Percentiles rank a stretch among this genome's conserved stretches.
phyloP scores from a whole-genome alignment of 2,888 invertebrate species.

The Caenorhabditis doughertyi region DNA sequence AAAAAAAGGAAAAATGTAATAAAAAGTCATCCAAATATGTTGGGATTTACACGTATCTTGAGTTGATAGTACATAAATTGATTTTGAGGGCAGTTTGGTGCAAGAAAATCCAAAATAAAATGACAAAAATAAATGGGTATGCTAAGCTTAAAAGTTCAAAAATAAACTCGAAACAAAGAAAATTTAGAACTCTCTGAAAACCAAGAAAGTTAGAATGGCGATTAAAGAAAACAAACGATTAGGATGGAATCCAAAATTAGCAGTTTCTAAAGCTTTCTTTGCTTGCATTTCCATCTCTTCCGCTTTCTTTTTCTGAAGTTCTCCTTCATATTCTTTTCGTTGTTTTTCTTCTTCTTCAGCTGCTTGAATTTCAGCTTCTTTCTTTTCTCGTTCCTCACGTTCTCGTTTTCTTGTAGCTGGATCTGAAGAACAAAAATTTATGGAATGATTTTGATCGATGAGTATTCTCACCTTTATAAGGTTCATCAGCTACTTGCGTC shows the following conservation, averaged over 20 bases:
- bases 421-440: constrained; percentile 49
- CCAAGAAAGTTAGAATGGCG: neutral
- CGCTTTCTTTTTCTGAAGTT: constrained; percentile 43
- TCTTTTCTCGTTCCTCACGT: constrained; percentile 68
- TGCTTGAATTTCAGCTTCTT: constrained; percentile 63
- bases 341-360: constrained; percentile 63
- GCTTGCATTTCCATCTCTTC: constrained; percentile 51
- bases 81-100: constrained; percentile 14
- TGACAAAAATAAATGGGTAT: constrained; percentile 4
- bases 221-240: neutral
- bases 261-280: constrained; percentile 31
- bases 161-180: neutral
- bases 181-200: neutral
- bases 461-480: constrained; percentile 72
- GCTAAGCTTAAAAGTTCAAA: constrained; percentile 16
- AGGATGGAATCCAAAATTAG: neutral
- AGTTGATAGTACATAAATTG: constrained; percentile 20
- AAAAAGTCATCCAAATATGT: constrained; percentile 46
- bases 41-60: constrained; percentile 37
- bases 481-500: constrained; percentile 69
- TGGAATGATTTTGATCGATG: too few relatives aligned
- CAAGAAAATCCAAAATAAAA: neutral
- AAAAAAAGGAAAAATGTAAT: constrained; percentile 21
- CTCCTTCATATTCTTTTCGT: constrained; percentile 59
- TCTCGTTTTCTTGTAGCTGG: constrained; percentile 70